Conservation (phyloP, 1,140 invertebrate genomes). For the Ostrea edulis region DNA sequence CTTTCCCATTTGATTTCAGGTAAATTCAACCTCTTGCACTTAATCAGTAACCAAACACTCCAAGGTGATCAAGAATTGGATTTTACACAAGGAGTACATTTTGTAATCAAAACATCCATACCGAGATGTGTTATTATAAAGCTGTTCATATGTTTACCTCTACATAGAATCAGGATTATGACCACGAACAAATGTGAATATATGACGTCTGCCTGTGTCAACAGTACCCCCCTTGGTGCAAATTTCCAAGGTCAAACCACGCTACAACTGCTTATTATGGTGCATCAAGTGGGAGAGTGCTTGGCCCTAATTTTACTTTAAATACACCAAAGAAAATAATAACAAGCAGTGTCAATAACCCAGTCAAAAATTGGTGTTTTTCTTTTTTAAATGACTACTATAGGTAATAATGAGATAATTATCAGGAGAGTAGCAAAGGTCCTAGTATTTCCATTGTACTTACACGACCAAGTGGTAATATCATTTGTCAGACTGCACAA, state of each 20-base stretch:
- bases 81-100: neutral
- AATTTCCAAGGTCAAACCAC: neutral
- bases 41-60: neutral
- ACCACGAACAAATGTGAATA: neutral
- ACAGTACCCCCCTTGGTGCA: slow-evolving; percentile 21
- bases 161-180: neutral
- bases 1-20: neutral
- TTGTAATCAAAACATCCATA: slow-evolving; percentile 2
- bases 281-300: neutral
- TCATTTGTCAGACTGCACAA: slow-evolving; percentile 24
- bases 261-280: neutral
- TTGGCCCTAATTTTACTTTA: slow-evolving; percentile 16
- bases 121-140: neutral
- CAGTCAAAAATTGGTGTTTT: neutral
- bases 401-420: slow-evolving; percentile 19
- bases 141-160: neutral
- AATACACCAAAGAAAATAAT: slow-evolving; percentile 19
- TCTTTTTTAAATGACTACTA: slow-evolving; percentile 8
- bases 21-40: neutral
- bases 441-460: neutral
- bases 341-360: slow-evolving; percentile 20
- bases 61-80: neutral
- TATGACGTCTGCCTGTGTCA: neutral
- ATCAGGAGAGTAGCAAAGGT: slow-evolving; percentile 9
- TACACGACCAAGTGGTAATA: neutral